A percentile compares a stretch with the other conserved stretches of the same genome.
These are phyloP conservation scores for Heliconius nattereri DNA, from an alignment of 1,140 invertebrate species.

Conservation along the genomic window DNA sequence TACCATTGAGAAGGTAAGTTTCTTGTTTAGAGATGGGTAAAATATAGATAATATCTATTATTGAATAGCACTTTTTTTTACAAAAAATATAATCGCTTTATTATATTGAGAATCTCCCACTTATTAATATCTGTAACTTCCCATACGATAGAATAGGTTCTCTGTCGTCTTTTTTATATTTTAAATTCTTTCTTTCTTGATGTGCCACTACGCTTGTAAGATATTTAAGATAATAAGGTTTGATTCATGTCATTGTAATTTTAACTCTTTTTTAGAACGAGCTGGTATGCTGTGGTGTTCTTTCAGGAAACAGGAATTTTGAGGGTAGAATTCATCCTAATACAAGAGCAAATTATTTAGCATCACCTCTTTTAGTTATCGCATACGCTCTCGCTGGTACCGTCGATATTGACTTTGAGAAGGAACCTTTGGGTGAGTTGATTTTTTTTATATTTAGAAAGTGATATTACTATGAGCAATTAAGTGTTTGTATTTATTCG, in stretches of 20 bases:
- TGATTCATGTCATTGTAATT: too few species aligned
- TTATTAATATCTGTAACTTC: too few species aligned
- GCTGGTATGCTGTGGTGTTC: conserved; percentile 95
- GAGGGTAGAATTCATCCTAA: conserved; percentile 98
- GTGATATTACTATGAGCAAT: too few species aligned
- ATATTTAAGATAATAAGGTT: conserved; percentile 73
- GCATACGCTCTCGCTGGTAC: conserved; percentile 98
- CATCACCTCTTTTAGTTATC: conserved; percentile 96
- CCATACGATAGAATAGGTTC: too few species aligned
- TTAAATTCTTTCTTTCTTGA: too few species aligned
- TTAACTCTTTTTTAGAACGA: conserved; percentile 83
- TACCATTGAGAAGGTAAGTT: conserved; percentile 93
- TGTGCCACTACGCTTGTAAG: conserved; percentile 73
- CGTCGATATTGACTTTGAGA: conserved; percentile 97
- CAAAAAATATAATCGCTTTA: too few species aligned
- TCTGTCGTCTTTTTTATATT: too few species aligned
- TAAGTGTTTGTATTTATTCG: too few species aligned
- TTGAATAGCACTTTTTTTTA: neutral
- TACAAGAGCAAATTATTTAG: conserved; percentile 97
- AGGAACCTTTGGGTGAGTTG: conserved; percentile 88
- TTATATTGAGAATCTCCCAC: too few species aligned
- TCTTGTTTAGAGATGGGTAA: neutral
- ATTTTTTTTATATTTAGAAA: neutral
- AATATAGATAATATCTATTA: neutral
- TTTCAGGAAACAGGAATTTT: conserved; percentile 98